These are phyloP conservation scores for Xanthia togata DNA, from an alignment of 2,888 invertebrate species.

Conservation along the genomic window DNA sequence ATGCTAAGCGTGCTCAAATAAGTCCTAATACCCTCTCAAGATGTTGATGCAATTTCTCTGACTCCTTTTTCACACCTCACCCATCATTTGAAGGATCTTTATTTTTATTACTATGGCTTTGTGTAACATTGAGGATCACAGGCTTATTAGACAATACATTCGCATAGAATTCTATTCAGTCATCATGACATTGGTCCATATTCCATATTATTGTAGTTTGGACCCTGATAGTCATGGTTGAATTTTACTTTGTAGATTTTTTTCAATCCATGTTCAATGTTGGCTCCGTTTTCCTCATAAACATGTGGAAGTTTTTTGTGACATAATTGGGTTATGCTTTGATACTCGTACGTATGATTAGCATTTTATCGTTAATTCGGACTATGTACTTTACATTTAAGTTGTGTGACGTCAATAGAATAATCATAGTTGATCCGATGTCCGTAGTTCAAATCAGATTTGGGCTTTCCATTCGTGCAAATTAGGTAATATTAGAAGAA, in stretches of 20 bases:
- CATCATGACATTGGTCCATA: background rate
- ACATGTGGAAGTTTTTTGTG: background rate
- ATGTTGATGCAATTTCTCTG: background rate
- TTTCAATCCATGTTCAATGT: background rate
- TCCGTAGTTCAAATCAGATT: background rate
- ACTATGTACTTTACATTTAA: background rate
- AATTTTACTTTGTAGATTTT: background rate
- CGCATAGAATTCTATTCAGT: background rate
- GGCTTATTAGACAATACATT: background rate
- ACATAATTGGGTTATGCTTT: background rate
- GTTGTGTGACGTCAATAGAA: background rate
- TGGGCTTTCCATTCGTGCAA: background rate
- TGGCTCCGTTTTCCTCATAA: background rate
- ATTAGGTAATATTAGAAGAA: background rate
- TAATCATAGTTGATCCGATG: background rate
- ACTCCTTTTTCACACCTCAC: background rate
- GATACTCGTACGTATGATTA: slow-evolving; percentile 16
- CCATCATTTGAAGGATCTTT: too few relatives aligned
- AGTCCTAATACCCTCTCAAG: background rate
- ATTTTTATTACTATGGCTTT: too few relatives aligned
- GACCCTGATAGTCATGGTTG: background rate
- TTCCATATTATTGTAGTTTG: slow-evolving; percentile 9
- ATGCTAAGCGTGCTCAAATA: background rate
- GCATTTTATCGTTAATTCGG: background rate
- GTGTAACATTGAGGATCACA: background rate